These are phyloP conservation scores for Cephalopachus bancanus DNA, from an alignment of 2,797 vertebrate species.

Conservation along the genomic window DNA sequence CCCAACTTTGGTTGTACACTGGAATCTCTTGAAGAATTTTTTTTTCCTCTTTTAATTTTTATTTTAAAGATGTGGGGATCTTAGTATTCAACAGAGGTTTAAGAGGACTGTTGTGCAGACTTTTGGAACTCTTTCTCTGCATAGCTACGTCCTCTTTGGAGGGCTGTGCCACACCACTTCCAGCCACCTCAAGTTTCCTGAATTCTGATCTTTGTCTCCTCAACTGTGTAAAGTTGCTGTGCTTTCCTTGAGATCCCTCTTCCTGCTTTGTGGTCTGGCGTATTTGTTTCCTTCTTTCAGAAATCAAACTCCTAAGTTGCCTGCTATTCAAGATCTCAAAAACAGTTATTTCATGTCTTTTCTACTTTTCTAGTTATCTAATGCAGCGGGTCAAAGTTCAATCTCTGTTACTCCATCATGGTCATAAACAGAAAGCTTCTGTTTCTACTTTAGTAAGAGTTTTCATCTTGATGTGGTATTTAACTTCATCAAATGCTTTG, in stretches of 20 bases:
- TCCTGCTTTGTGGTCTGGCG: not conserved
- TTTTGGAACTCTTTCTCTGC: not conserved
- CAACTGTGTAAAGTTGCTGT: not conserved
- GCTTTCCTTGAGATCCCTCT: constrained; percentile 3
- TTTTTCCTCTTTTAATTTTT: too few relatives aligned
- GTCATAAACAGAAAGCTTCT: not conserved
- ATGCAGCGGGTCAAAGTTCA: not conserved
- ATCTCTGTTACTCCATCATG: not conserved
- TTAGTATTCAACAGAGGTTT: not conserved
- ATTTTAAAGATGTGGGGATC: too few relatives aligned
- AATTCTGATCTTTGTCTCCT: not conserved
- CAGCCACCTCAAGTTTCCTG: not conserved
- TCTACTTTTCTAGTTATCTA: not conserved
- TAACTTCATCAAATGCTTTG: not conserved
- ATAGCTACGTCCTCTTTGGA: not conserved
- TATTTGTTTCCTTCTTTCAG: not conserved
- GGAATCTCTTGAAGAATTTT: too few relatives aligned
- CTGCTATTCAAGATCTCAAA: not conserved
- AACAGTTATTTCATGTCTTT: not conserved
- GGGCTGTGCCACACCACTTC: not conserved
- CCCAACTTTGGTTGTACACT: too few relatives aligned
- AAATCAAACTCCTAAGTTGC: not conserved
- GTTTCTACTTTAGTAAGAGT: not conserved
- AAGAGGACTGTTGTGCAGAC: not conserved
- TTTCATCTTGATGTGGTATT: constrained; percentile 12